Evolutionary conservation across 2,113 vertebrate species (phyloP), one percentile per base, ranked within the genome.

Genomic region (Dendrocopos noguchii): DNA sequence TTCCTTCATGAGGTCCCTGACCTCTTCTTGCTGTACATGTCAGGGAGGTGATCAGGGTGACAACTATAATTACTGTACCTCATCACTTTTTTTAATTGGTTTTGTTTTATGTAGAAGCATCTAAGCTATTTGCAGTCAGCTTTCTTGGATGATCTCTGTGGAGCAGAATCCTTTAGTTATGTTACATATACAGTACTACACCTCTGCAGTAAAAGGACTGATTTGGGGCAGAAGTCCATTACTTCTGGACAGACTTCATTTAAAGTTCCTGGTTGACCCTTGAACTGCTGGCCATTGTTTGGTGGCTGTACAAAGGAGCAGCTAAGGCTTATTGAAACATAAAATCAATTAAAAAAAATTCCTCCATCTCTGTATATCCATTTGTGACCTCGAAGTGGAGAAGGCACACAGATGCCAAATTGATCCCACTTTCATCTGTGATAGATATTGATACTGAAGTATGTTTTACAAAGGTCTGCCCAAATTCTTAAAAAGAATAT

Each of bases 361-460:
- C 50, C 29, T 31, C 7, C 39, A 53, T 91, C 57, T 83, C 33
- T 59, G 5, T 64, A 17, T 64, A 56, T 66, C 67, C 47, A 31
- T 78, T 92, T 92, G 60, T 87, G 87, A 95, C 94, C 76, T 80
- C 28, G 5, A 47, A 92, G 64, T 91, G 64, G 68, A 92, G 53
- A 34, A 89, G 68, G n/a, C 39, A 25, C 42, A 29, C 46, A 88
- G 33, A 64, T 94, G 79, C 65, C 64, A 80, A 31, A 80, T 60
- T 46, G 71, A 91, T 44, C 87, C 47, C 22, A 13, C 91, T 94
- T 93, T 89, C 66, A 53, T 82, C 81, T 82, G 89, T 64, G 67
- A 71, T 79, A 96, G 89, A 87, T 89, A 93, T 72, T 93, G 81
- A 57, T 82, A 80, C 15, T 82, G 71, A 91, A 92, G 33, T 55